Evolutionary conservation across 2,888 invertebrate species (phyloP).

Genomic region (Plebejus anna): DNA sequence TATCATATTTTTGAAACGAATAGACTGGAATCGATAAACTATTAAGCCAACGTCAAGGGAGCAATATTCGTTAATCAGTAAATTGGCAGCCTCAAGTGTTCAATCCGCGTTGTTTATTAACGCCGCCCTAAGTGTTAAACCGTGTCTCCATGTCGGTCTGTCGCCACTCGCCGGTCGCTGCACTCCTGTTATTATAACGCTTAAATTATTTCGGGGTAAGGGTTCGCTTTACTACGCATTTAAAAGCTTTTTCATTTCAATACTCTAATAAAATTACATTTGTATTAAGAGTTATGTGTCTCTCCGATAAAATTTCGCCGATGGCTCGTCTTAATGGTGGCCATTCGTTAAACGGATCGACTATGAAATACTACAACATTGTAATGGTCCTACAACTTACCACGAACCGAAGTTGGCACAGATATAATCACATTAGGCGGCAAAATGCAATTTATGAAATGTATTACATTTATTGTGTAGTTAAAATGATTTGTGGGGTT

Average conservation of each 20-base stretch:
- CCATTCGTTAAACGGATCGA: conserved; percentile 52
- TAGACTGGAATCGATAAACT: not conserved
- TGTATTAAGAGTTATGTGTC: conserved; percentile 54
- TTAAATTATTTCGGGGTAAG: conserved; percentile 71
- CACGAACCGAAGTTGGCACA: conserved; percentile 21
- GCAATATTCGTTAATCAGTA: conserved; percentile 12
- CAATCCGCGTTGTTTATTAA: conserved; percentile 14
- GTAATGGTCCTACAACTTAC: conserved; percentile 35
- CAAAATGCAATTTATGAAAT: conserved; percentile 25
- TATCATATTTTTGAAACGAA: not conserved
- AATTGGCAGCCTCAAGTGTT: conserved; percentile 13
- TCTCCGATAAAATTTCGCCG: conserved; percentile 49
- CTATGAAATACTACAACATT: conserved; percentile 44
- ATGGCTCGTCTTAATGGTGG: conserved; percentile 54
- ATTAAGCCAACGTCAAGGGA: conserved; percentile 2
- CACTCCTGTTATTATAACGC: conserved; percentile 37
- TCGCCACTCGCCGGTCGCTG: not conserved
- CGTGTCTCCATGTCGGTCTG: conserved; percentile 1
- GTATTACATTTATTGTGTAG: conserved; percentile 14
- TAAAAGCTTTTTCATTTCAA: conserved; percentile 62
- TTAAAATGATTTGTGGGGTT: not conserved
- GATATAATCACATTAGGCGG: conserved; percentile 24
- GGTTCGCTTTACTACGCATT: conserved; percentile 63
- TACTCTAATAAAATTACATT: conserved; percentile 55
- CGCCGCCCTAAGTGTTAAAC: conserved; percentile 19